Evolutionary conservation across 2,888 invertebrate genomes (phyloP).

Genomic region (Oeneis ivallda): DNA sequence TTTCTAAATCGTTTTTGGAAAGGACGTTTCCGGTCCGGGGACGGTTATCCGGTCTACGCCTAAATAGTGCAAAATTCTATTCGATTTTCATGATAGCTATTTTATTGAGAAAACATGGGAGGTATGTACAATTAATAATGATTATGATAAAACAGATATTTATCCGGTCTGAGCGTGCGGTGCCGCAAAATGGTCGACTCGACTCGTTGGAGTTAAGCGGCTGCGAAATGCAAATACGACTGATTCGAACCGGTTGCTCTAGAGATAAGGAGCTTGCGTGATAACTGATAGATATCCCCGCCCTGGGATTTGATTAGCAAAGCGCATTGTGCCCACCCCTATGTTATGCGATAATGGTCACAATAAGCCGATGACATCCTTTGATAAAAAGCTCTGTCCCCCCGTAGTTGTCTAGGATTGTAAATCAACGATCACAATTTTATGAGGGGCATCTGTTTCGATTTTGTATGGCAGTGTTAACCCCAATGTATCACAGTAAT

Average conservation of each 20-base stretch:
- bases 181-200: conserved; percentile 24
- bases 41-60: no score
- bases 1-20: no score
- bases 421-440: conserved; percentile 35
- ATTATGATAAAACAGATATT: no score
- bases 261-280: conserved; percentile 43
- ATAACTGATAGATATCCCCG: conserved; percentile 43
- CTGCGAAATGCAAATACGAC: conserved; percentile 59
- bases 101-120: no score
- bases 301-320: conserved; percentile 35
- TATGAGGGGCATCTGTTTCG: conserved; percentile 38
- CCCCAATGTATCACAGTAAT: conserved; percentile 27
- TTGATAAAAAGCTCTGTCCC: conserved; percentile 35
- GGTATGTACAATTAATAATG: no score
- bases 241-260: conserved; percentile 57
- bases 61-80: no score
- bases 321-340: conserved; percentile 36
- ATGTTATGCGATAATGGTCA: conserved; percentile 28
- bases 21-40: no score
- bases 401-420: conserved; percentile 29
- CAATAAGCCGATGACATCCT: conserved; percentile 35
- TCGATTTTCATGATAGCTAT: no score
- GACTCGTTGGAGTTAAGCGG: conserved; percentile 49
- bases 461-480: conserved; percentile 30
- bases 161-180: conserved; percentile 11